phyloP scores from a whole-genome alignment of 2,113 vertebrate genomes.

The Promerops cafer region DNA sequence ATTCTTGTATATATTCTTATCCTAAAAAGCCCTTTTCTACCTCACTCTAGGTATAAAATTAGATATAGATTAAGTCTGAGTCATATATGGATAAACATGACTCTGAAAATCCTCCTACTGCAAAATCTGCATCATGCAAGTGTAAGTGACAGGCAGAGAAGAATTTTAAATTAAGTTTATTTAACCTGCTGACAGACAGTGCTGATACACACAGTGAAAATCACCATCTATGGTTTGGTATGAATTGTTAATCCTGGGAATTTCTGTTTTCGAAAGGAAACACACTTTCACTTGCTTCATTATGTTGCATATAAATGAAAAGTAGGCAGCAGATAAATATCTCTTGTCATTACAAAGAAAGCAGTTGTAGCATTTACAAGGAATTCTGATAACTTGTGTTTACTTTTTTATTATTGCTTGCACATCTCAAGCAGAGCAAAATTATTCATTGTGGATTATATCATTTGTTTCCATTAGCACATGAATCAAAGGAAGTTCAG shows the following conservation, averaged over 20 bases:
- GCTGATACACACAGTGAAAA: neutral
- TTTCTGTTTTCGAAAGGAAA: neutral
- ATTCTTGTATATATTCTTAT: neutral
- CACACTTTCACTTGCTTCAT: neutral
- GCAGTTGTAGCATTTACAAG: constrained; percentile 24
- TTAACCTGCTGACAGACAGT: neutral
- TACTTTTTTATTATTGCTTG: constrained; percentile 50
- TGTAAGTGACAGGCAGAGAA: neutral
- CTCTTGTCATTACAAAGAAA: constrained; percentile 45
- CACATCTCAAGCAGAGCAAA: constrained; percentile 12
- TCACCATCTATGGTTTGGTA: neutral
- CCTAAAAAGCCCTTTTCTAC: neutral
- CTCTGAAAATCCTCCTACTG: neutral
- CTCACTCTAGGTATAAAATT: neutral
- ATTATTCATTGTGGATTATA: constrained; percentile 48
- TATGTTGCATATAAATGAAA: constrained; percentile 32
- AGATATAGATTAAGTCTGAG: neutral
- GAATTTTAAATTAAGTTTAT: neutral
- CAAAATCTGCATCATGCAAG: neutral
- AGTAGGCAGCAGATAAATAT: constrained; percentile 29
- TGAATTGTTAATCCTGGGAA: neutral
- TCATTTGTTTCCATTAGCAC: constrained; percentile 26
- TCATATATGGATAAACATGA: neutral
- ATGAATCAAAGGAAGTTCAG: constrained; percentile 42
- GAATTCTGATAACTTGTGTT: constrained; percentile 32